Evolutionary conservation across 2,113 vertebrate species (phyloP), one percentile per base, ranked within the genome.

Genomic region (Meles meles): DNA sequence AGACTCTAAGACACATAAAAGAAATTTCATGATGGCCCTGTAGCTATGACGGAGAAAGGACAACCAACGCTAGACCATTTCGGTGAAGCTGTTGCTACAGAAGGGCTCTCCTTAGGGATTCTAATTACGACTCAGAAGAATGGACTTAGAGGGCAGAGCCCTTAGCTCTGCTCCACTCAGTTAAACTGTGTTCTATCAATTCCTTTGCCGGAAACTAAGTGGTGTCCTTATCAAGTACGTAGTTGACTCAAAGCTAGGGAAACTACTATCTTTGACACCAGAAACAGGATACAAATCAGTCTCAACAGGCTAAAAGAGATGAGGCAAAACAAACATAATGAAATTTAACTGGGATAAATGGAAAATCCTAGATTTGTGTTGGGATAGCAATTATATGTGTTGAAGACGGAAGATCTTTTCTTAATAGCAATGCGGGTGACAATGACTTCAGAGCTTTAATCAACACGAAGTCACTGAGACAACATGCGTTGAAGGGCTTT

Each of bases 131-230:
- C 29, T 77, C 49, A 12, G 55, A 49, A 52, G 88, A 29, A 92
- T 37, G 20, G 12, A 52, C 44, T 55, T 44, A 20, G 13, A 77
- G 10, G 31, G 12, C 14, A 59, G 21, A 23, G 57, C 80, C 23
- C n/a, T 61, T 80, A 72, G 42, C 18, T 77, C 37, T 90, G 55
- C 18, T 96, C 42, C 37, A 39, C 74, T 92, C 59, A 77, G 14
- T 59, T 91, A 34, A 83, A 71, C 21, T 17, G 65, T 42, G 69
- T 86, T 71, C 42, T 39, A 77, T 90, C 44, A 81, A 3, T 10
- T 4, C 76, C 44, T 95, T 81, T 52, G 49, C 88, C 76, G 49
- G 80, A 95, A 93, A 77, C 39, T 88, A 94, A 95, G 55, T 67
- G 25, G 34, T 39, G n/a, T 77, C 25, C 42, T 96, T 97, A 94